Base-by-base conservation (phyloP, 2,797 vertebrate genomes). In the Amniataba percoides region DNA sequence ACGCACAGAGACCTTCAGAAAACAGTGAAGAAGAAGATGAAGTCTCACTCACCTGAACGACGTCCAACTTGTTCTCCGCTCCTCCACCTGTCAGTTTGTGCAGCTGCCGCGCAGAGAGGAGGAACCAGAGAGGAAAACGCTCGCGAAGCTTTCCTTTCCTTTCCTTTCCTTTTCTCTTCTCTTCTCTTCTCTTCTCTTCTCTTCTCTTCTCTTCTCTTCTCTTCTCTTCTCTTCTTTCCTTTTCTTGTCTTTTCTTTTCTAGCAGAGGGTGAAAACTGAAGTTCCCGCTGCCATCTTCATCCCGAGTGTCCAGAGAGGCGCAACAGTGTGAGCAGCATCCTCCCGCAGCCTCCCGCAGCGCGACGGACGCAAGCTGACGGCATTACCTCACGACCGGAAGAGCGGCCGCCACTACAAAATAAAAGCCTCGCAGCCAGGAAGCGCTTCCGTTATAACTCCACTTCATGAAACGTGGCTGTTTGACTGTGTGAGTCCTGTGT, bases 271-370 rank as follows among this genome's bases (percentile, higher is more conserved):
- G 2, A 39, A 74, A 39, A 43, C 16, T 65, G 25, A 71, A 78
- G 64, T 73, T 77, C 23, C 23, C 25, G 45, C 13, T 81, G 68
- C 34, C 86, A 90, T 90, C 43, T 81, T 83, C 66, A 58, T 64
- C 65, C 56, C 7, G 31, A 55, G 52, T 56, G 21, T 81, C 49
- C 57, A 49, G 60, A 3, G 43, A 86, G 75, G 74, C 70, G 89
- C 90, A 89, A 89, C 86, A 91, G 86, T 65, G 84, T 73, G 77
- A 55, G 78, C 2, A 82, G 60, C 85, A 88, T 92, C 80, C 74
- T 83, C 58, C n/a, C n/a, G n/a, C n/a, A n/a, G n/a, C n/a, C n/a
- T n/a, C n/a, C n/a, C n/a, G n/a, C n/a, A n/a, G n/a, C n/a, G 57
- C 10, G 3, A 12, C n/a, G n/a, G n/a, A n/a, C n/a, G 78, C 60